Evolutionary conservation across 2,113 vertebrate genomes (phyloP).

Genomic region (Capricornis sumatraensis): DNA sequence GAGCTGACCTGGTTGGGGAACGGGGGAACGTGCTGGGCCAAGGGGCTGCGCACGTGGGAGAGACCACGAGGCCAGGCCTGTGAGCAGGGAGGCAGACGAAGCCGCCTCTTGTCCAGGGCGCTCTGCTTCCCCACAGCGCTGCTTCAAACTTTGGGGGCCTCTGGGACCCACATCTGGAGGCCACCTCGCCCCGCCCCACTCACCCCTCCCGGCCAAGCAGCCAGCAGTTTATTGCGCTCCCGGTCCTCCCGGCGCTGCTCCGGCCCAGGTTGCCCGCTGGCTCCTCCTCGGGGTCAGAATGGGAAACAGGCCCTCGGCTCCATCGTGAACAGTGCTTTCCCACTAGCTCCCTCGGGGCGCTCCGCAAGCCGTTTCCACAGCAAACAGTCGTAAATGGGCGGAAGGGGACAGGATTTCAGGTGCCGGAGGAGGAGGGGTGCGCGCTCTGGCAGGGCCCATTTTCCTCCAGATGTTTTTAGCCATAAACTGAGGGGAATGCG

Average conservation of each 20-base stretch:
- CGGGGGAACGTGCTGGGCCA: neutral
- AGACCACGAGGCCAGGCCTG: neutral
- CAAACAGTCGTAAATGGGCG: conserved; percentile 50
- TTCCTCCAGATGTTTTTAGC: conserved; percentile 58
- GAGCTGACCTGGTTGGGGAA: neutral
- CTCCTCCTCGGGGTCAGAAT: neutral
- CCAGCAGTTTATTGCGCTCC: neutral
- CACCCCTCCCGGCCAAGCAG: neutral
- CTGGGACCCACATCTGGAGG: conserved; percentile 21
- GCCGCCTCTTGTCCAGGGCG: neutral
- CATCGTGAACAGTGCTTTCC: neutral
- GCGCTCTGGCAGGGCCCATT: neutral
- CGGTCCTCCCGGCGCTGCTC: neutral
- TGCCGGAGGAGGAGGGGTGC: neutral
- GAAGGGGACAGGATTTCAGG: conserved; percentile 34
- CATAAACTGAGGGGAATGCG: neutral
- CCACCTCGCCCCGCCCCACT: neutral
- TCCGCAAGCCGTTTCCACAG: conserved; percentile 55
- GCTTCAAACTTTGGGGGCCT: neutral
- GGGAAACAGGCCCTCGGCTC: neutral
- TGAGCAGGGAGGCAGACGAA: neutral
- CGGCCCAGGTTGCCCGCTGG: accelerated
- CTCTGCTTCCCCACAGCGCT: neutral
- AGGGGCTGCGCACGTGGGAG: accelerated
- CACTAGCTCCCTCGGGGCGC: conserved; percentile 36